Evolutionary conservation across 2,888 invertebrate genomes (phyloP), one percentile per base, ranked within the genome.

Genomic region (Clepsis dumicolana): DNA sequence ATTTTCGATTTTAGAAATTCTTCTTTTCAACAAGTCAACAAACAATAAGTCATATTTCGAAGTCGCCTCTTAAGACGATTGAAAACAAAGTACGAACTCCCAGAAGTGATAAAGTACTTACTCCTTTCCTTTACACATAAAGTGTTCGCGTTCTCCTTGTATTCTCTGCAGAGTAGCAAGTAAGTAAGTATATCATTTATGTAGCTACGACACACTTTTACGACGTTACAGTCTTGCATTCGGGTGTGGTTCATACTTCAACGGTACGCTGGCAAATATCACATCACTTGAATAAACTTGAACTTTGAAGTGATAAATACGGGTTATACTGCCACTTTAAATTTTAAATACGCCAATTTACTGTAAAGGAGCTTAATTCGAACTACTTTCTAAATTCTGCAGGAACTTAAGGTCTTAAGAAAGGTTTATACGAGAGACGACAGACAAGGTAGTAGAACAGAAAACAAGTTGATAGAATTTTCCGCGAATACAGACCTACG

Each of bases 161-260:
- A 44, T 44, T 44, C 7, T 44, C 44, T 18, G 18, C 4, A 18
- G 44, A 44, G 18, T 7, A 35, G 12, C 12, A 48, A 18, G 48
- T 18, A 32, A 56, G 56, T 29, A 48, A 29, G n/a, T 60, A 44
- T 25, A 62, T 35, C 29, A 38, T 41, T 24, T 56, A 35, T 50
- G 12, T 57, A 56, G 48, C 44, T 44, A 65, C 41, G 29, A 60
- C 53, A 65, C 65, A 65, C 59, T 52, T 65, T 44, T 54, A 61
- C 44, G 53, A 44, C 60, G 60, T 53, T 53, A 65, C 53, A 57
- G 48, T 57, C 56, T 50, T 65, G 52, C 59, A 62, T 62, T n/a
- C 24, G 54, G 66, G 61, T 14, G 66, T 66, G 66, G 66, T 56
- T 62, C 38, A 44, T 21, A 32, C 44, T 54, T 44, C 25, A 62